phyloP scores from a whole-genome alignment of 1,140 invertebrate genomes.

The Drosophila lowei region DNA sequence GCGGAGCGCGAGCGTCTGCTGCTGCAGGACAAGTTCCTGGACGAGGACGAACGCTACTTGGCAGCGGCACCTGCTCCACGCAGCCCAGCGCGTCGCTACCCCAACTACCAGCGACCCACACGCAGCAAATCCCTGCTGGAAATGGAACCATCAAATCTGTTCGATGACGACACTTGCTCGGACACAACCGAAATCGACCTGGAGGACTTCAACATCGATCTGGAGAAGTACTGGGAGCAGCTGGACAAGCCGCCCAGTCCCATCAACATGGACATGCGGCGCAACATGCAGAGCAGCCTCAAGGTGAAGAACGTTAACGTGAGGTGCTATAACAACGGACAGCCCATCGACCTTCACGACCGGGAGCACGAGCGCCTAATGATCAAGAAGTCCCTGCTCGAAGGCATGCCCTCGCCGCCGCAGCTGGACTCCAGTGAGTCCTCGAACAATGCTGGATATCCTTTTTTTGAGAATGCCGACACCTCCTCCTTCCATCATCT shows the following conservation, averaged over 20 bases:
- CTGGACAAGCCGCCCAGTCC: conserved; percentile 81
- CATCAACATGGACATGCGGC: conserved; percentile 81
- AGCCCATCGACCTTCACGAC: conserved; percentile 80
- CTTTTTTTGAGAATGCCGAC: conserved; percentile 80
- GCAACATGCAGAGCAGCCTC: conserved; percentile 80
- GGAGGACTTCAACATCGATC: conserved; percentile 82
- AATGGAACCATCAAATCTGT: conserved; percentile 74
- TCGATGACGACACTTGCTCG: conserved; percentile 80
- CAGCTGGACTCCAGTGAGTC: conserved; percentile 69
- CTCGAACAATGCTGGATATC: conserved; percentile 56
- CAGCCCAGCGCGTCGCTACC: conserved; percentile 36
- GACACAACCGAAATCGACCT: conserved; percentile 82
- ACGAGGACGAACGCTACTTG: conserved; percentile 80
- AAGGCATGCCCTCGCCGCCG: conserved; percentile 80
- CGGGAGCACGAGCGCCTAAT: conserved; percentile 80
- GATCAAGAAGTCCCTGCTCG: conserved; percentile 79
- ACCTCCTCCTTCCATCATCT: conserved; percentile 27
- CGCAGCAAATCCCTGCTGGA: conserved; percentile 81
- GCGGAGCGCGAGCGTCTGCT: conserved; percentile 76
- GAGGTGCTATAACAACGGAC: conserved; percentile 80
- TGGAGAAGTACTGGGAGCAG: conserved; percentile 83
- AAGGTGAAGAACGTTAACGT: conserved; percentile 82
- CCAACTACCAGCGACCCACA: conserved; percentile 59
- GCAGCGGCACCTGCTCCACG: conserved; percentile 30
- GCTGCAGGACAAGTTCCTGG: conserved; percentile 80